phyloP scores from a whole-genome alignment of 2,888 invertebrate species.

The Acrobasis consociella region DNA sequence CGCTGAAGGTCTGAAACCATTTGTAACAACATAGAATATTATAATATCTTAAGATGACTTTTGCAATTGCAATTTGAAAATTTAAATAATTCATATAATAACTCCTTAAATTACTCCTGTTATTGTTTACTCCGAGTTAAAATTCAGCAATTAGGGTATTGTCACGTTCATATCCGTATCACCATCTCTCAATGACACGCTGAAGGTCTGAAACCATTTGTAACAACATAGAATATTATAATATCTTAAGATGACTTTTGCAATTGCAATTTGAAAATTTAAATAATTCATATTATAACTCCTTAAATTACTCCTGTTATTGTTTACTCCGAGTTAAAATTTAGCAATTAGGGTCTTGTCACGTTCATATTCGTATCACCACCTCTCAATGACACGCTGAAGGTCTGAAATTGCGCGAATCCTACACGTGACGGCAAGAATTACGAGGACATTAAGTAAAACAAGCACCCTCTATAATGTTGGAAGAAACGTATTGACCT shows the following conservation, averaged over 20 bases:
- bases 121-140: too few relatives aligned
- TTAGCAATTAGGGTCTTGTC: neutral
- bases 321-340: neutral
- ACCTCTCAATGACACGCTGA: constrained; percentile 11
- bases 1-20: too few relatives aligned
- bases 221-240: too few relatives aligned
- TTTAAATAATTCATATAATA: neutral
- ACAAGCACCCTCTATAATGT: constrained; percentile 22
- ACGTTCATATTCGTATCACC: constrained; percentile 1
- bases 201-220: too few relatives aligned
- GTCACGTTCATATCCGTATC: too few relatives aligned
- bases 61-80: too few relatives aligned
- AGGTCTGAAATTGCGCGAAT: constrained; percentile 15
- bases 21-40: too few relatives aligned
- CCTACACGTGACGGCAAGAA: constrained; percentile 18
- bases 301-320: neutral
- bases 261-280: too few relatives aligned
- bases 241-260: too few relatives aligned
- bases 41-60: too few relatives aligned
- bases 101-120: neutral
- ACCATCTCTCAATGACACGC: too few relatives aligned
- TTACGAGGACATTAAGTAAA: constrained; percentile 21
- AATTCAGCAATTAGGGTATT: neutral
- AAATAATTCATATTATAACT: neutral
- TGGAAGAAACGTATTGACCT: neutral